Percentiles rank a stretch among this genome's conserved stretches.
Conservation (phyloP, 2,797 vertebrate genomes). For the Petrocephalus sullivani region DNA sequence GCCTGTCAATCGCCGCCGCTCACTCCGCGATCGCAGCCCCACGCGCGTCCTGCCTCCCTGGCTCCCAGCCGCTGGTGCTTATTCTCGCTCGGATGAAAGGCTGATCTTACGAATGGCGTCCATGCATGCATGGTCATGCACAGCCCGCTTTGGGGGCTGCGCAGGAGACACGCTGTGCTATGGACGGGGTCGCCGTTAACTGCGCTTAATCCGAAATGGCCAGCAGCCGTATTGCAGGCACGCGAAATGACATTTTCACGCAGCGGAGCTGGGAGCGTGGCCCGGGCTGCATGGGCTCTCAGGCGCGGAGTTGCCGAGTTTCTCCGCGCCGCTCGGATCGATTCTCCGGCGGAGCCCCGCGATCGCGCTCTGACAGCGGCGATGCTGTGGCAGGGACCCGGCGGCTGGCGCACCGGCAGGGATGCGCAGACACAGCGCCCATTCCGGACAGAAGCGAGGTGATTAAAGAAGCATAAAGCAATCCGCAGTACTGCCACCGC, state of each 20-base stretch:
- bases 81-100: neutral
- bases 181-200: neutral
- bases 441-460: conserved; percentile 11
- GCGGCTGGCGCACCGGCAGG: neutral
- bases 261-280: neutral
- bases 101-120: neutral
- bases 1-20: conserved; percentile 46
- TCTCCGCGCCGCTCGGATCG: neutral
- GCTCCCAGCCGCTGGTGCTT: neutral
- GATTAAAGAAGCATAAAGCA: conserved; percentile 13
- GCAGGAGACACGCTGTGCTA: neutral
- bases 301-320: neutral
- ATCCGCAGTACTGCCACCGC: conserved; percentile 10
- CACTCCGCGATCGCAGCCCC: conserved; percentile 24
- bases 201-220: neutral
- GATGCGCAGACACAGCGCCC: conserved; percentile 15
- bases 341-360: conserved; percentile 3
- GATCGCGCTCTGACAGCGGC: conserved; percentile 20
- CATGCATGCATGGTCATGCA: neutral
- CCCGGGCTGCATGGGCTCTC: neutral
- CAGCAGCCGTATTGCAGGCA: neutral
- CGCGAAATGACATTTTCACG: neutral
- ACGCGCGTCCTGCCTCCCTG: neutral
- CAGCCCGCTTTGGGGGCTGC: neutral
- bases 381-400: neutral